Conservation (phyloP, 1,140 invertebrate genomes). For the Pseudachorutes palmiensis region DNA sequence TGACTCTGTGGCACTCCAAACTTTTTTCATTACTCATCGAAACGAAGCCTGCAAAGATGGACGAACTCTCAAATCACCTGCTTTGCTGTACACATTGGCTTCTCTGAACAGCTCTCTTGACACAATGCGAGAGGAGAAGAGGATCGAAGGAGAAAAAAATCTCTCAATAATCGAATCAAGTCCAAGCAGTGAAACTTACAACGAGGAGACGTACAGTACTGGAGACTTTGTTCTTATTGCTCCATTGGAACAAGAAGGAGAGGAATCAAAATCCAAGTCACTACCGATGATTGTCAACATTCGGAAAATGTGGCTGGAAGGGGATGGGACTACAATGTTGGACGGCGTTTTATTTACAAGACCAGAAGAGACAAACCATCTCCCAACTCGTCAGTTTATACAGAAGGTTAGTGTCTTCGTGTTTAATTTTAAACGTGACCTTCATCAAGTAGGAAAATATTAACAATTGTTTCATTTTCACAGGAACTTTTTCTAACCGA, state of each 20-base stretch:
- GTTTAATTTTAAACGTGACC: neutral
- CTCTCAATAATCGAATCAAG: no score
- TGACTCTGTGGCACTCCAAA: conserved; percentile 87
- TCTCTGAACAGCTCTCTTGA: conserved; percentile 66
- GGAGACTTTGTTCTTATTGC: conserved; percentile 89
- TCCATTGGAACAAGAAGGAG: conserved; percentile 43
- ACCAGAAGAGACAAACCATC: conserved; percentile 90
- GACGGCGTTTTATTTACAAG: conserved; percentile 79
- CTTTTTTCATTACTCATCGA: conserved; percentile 68
- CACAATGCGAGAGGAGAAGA: conserved; percentile 64
- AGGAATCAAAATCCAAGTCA: conserved; percentile 53
- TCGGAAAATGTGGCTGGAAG: conserved; percentile 77
- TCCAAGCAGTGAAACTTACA: conserved; percentile 55
- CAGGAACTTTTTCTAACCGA: no score
- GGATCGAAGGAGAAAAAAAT: conserved; percentile 64
- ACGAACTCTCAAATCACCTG: conserved; percentile 74
- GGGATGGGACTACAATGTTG: conserved; percentile 73
- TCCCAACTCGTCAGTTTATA: conserved; percentile 87
- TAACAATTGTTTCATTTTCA: no score
- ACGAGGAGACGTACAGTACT: conserved; percentile 64
- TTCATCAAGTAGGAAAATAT: no score
- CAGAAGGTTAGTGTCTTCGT: conserved; percentile 54
- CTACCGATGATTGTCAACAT: conserved; percentile 77
- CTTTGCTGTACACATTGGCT: conserved; percentile 66
- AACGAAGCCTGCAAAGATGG: conserved; percentile 65